Evolutionary conservation across 2,113 vertebrate species (phyloP).

Genomic region (Gila orcuttii): DNA sequence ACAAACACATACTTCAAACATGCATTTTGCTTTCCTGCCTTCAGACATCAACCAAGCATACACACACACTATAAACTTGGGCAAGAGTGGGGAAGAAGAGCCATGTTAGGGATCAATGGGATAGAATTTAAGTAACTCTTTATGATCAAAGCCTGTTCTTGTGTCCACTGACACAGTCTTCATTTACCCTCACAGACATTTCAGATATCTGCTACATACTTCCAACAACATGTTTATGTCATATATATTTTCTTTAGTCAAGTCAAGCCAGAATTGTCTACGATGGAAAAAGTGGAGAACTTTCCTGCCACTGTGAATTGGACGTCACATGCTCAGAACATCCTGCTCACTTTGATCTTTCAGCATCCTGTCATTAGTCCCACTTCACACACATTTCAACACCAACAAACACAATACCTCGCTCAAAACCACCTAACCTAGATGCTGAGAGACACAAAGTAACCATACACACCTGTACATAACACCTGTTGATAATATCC

Average conservation of each 20-base stretch:
- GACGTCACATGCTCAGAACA: neutral
- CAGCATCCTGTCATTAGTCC: constrained; percentile 40
- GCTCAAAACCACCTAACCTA: neutral
- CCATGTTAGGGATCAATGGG: constrained; percentile 9
- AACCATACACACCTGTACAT: constrained; percentile 7
- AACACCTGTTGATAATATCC: constrained; percentile 10
- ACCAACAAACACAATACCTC: constrained; percentile 9
- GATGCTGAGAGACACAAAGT: constrained; percentile 30
- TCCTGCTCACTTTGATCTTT: constrained; percentile 44
- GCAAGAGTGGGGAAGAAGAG: neutral
- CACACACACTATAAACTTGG: constrained; percentile 6
- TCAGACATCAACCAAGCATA: constrained; percentile 35
- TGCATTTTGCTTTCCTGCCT: constrained; percentile 18
- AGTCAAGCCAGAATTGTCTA: constrained; percentile 3
- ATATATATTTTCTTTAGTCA: neutral
- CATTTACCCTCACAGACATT: constrained; percentile 9
- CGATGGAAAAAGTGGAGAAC: neutral
- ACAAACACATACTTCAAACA: constrained; percentile 23
- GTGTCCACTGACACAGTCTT: constrained; percentile 14
- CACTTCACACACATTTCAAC: constrained; percentile 28
- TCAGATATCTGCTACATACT: neutral
- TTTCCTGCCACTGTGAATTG: constrained; percentile 2
- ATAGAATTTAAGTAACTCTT: constrained; percentile 14
- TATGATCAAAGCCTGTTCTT: constrained; percentile 36
- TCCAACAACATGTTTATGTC: neutral